phyloP scores from a whole-genome alignment of 1,140 invertebrate species.

The Laupala kohalensis region DNA sequence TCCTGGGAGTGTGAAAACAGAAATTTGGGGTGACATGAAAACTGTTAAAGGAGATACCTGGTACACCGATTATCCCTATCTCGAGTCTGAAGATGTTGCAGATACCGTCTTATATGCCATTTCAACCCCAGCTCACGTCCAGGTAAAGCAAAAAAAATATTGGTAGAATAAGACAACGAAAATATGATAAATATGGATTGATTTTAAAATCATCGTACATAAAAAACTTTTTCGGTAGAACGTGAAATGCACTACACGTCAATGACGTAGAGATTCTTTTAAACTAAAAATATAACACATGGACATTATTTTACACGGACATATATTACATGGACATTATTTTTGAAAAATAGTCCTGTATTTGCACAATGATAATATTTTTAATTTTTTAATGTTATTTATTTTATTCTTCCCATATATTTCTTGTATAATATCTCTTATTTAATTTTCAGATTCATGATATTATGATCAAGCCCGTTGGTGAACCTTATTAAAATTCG shows the following conservation, averaged over 20 bases:
- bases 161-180: background rate
- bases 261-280: background rate
- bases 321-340: background rate
- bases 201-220: background rate
- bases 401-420: background rate
- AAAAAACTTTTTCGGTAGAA: too few relatives aligned
- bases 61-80: slow-evolving; percentile 23
- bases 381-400: background rate
- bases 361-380: too few relatives aligned
- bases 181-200: background rate
- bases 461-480: background rate
- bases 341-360: background rate
- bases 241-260: too few relatives aligned
- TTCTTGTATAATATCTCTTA: too few relatives aligned
- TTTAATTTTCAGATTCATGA: background rate
- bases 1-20: background rate
- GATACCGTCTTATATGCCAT: background rate
- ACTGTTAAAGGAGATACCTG: background rate
- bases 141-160: background rate
- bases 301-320: background rate
- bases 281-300: background rate
- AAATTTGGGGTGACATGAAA: background rate
- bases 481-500: background rate
- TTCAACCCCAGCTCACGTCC: background rate
- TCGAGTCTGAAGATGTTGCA: slow-evolving; percentile 5